These are phyloP conservation scores for Paratrypauchen microcephalus DNA, from an alignment of 2,797 vertebrate genomes.

Conservation along the genomic window DNA sequence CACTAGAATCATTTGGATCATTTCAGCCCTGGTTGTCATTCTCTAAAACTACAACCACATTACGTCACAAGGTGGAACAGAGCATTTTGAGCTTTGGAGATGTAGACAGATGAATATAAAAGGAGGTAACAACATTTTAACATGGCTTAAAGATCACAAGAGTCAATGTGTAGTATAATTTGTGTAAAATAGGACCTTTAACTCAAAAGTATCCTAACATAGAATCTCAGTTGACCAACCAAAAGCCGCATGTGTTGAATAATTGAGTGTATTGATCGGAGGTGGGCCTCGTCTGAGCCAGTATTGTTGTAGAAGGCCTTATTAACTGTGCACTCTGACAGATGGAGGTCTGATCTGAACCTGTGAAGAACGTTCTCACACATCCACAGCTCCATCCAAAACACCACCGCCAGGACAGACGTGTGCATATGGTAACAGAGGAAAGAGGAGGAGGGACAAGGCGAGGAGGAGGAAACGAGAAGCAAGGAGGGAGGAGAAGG, in stretches of 20 bases:
- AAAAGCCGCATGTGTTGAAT: neutral
- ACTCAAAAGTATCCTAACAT: neutral
- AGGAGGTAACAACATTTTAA: too few relatives aligned
- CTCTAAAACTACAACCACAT: too few relatives aligned
- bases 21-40: too few relatives aligned
- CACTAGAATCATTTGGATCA: too few relatives aligned
- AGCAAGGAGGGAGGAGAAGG: neutral
- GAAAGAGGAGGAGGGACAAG: neutral
- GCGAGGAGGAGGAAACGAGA: too few relatives aligned
- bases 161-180: too few relatives aligned
- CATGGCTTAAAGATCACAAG: too few relatives aligned
- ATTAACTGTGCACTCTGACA: slow-evolving; percentile 28
- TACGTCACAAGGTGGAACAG: too few relatives aligned
- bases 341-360: slow-evolving; percentile 41
- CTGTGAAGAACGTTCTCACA: slow-evolving; percentile 34
- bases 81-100: too few relatives aligned
- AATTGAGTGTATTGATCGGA: neutral
- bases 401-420: neutral
- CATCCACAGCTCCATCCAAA: neutral
- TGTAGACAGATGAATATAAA: too few relatives aligned
- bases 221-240: neutral
- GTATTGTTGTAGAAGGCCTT: slow-evolving; percentile 35
- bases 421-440: neutral
- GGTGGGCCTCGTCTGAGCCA: slow-evolving; percentile 11
- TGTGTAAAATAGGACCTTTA: too few relatives aligned